phyloP scores from a whole-genome alignment of 2,113 vertebrate genomes.

The Sphaerodactylus townsendi region DNA sequence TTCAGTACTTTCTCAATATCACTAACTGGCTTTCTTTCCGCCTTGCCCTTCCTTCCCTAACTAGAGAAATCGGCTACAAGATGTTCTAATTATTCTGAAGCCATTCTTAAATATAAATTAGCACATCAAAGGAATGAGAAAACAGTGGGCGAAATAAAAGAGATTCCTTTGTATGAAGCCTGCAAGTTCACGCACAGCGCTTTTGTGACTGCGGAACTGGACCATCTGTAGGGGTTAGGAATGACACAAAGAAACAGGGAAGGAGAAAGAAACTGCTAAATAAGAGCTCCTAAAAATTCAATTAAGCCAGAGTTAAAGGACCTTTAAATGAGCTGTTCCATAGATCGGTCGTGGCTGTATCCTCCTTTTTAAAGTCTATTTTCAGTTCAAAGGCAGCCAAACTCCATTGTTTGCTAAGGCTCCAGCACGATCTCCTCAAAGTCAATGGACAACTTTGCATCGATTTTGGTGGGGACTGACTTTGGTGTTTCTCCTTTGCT shows the following conservation, averaged over 20 bases:
- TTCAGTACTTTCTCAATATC: constrained; percentile 52
- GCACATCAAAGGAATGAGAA: constrained; percentile 64
- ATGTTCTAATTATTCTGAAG: constrained; percentile 62
- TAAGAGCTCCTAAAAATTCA: constrained; percentile 13
- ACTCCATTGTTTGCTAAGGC: neutral
- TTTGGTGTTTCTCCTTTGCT: neutral
- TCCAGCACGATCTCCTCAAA: constrained; percentile 3
- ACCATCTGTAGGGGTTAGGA: constrained; percentile 2
- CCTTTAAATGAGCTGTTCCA: constrained; percentile 34
- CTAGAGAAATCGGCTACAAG: constrained; percentile 35
- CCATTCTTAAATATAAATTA: constrained; percentile 66
- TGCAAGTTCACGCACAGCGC: constrained; percentile 39
- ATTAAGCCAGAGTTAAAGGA: constrained; percentile 20
- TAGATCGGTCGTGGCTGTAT: neutral
- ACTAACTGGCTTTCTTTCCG: constrained; percentile 30
- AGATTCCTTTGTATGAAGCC: constrained; percentile 37
- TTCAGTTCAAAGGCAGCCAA: constrained; percentile 18
- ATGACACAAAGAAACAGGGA: neutral
- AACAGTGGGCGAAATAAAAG: constrained; percentile 33
- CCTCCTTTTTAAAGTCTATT: constrained; percentile 8
- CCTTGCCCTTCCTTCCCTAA: constrained; percentile 18
- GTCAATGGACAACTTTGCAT: neutral
- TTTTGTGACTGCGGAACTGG: constrained; percentile 44
- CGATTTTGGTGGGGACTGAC: neutral
- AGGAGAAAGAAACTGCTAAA: constrained; percentile 1